A percentile compares a stretch with the other conserved stretches of the same genome.
These are phyloP conservation scores for Periophthalmus magnuspinnatus DNA, from an alignment of 2,797 vertebrate species.

Conservation along the genomic window DNA sequence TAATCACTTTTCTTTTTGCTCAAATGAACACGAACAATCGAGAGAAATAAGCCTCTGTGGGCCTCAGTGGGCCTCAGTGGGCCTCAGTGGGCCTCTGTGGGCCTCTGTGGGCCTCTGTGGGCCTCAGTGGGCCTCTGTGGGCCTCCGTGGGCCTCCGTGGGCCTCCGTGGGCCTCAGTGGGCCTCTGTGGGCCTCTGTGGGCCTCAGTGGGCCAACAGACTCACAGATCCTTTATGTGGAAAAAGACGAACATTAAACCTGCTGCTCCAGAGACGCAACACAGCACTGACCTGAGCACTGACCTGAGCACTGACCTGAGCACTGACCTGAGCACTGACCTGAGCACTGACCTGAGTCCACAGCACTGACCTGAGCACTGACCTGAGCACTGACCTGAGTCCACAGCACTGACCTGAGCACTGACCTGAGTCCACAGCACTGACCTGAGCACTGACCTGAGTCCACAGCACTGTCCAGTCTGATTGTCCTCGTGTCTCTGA, in stretches of 20 bases:
- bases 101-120: slow-evolving; percentile 29
- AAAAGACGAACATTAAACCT: slow-evolving; percentile 68
- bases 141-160: no score
- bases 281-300: no score
- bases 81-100: slow-evolving; percentile 34
- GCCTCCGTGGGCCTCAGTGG: slow-evolving; percentile 30
- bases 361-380: no score
- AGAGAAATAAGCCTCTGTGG: slow-evolving; percentile 36
- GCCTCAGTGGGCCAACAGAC: slow-evolving; percentile 34
- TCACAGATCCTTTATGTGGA: slow-evolving; percentile 49
- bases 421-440: slow-evolving; percentile 74
- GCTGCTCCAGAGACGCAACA: slow-evolving; percentile 57
- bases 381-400: no score
- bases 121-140: slow-evolving; percentile 35
- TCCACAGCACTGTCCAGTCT: slow-evolving; percentile 74
- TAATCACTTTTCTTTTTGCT: slow-evolving; percentile 25
- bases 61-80: slow-evolving; percentile 35
- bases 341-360: slow-evolving; percentile 26
- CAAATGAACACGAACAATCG: slow-evolving; percentile 26
- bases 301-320: no score
- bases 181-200: slow-evolving; percentile 30
- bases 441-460: slow-evolving; percentile 71
- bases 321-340: slow-evolving; percentile 54
- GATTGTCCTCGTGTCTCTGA: slow-evolving; percentile 73
- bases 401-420: slow-evolving; percentile 23